These are phyloP conservation scores for Enteromius viviparus DNA, from an alignment of 2,797 vertebrate species.

Conservation along the genomic window DNA sequence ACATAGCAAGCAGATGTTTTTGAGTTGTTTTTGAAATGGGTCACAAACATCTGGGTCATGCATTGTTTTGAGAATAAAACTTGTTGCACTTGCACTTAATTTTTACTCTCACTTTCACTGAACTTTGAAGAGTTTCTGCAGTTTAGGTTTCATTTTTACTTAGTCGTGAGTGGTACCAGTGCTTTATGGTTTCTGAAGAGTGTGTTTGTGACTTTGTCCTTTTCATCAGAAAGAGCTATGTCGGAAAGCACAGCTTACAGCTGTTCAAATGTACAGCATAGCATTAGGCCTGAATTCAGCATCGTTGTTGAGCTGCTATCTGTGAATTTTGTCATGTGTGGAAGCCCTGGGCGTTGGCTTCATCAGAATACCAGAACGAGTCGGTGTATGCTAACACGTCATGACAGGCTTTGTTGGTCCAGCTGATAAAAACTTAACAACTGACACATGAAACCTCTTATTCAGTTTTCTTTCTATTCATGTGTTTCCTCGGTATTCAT, in stretches of 20 bases:
- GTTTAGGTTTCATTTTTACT: background rate
- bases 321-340: constrained; percentile 39
- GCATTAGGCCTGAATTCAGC: background rate
- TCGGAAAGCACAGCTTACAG: background rate
- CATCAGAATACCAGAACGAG: constrained; percentile 63
- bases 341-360: constrained; percentile 74
- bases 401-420: constrained; percentile 69
- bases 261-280: background rate
- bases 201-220: background rate
- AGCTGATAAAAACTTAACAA: constrained; percentile 40
- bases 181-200: background rate
- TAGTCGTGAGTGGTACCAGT: background rate
- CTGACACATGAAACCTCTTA: constrained; percentile 2
- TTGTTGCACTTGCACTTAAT: background rate
- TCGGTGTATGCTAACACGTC: constrained; percentile 64
- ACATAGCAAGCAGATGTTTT: background rate
- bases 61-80: background rate
- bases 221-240: background rate
- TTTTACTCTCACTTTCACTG: background rate
- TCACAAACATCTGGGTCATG: constrained; percentile 12
- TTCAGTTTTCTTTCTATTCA: background rate
- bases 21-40: constrained; percentile 15
- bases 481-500: background rate
- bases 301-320: background rate
- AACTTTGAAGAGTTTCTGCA: background rate